phyloP scores from a whole-genome alignment of 2,888 invertebrate genomes.

The Leptopterna dolabrata region DNA sequence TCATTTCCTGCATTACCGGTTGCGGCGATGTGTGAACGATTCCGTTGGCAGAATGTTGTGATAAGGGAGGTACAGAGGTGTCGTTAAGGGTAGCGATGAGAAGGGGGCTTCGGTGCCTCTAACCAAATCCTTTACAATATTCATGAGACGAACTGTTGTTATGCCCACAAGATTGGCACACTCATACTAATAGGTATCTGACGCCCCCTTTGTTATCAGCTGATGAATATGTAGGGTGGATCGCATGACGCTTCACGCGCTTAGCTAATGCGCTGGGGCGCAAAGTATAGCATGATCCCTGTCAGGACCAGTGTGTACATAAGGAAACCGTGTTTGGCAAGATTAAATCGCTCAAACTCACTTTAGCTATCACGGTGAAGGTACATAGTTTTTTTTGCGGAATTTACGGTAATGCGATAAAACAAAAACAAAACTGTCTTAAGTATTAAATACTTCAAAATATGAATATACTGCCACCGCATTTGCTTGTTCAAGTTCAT shows the following conservation, averaged over 20 bases:
- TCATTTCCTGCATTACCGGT: neutral
- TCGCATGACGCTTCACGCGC: conserved; percentile 8
- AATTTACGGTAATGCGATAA: neutral
- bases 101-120: neutral
- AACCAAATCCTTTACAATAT: conserved; percentile 41
- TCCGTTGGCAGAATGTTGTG: neutral
- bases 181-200: conserved; percentile 39
- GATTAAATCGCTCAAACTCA: neutral
- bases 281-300: neutral
- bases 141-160: conserved; percentile 49
- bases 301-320: neutral
- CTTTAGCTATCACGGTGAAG: neutral
- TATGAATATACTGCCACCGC: too few relatives aligned
- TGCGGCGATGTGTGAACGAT: neutral
- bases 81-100: neutral
- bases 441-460: too few relatives aligned
- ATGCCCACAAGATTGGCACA: conserved; percentile 45
- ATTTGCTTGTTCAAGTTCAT: too few relatives aligned
- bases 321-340: neutral
- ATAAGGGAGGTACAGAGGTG: neutral
- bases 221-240: conserved; percentile 47
- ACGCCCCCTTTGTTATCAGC: conserved; percentile 45
- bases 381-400: neutral
- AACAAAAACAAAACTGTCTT: too few relatives aligned
- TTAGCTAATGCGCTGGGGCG: conserved; percentile 16